Conservation (phyloP, 2,797 vertebrate species). For the Delichon dasypus region DNA sequence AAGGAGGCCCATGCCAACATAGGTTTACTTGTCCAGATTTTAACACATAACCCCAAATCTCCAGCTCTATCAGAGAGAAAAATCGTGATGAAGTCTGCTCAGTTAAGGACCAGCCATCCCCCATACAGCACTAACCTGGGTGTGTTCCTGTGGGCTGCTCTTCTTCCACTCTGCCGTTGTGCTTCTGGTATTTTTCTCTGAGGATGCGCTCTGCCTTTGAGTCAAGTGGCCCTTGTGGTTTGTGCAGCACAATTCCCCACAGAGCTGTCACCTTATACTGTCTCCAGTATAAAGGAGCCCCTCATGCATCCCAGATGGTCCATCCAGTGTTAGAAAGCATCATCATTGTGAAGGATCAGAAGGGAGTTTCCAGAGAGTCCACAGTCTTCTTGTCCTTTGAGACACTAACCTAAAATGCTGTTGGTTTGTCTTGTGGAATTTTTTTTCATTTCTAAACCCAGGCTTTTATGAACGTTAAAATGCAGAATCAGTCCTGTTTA, state of each 20-base stretch:
- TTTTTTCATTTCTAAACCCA: background rate
- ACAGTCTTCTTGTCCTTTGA: background rate
- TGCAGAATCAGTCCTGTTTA: background rate
- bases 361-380: background rate
- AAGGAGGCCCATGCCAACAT: background rate
- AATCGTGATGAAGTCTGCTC: background rate
- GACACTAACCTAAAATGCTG: background rate
- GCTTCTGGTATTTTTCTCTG: background rate
- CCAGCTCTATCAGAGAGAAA: background rate
- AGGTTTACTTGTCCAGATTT: background rate
- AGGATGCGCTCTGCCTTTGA: background rate
- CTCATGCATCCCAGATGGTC: background rate
- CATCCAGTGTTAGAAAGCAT: background rate
- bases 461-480: background rate
- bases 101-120: background rate
- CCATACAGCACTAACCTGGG: background rate
- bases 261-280: background rate
- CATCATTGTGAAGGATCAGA: background rate
- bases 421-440: background rate
- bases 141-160: background rate
- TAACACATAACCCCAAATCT: background rate
- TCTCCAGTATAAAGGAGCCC: background rate
- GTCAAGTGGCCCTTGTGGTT: background rate
- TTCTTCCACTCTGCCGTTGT: background rate
- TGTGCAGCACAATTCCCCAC: background rate